Base-by-base conservation (phyloP, 1,140 invertebrate genomes). In the Polypedilum vanderplanki region DNA sequence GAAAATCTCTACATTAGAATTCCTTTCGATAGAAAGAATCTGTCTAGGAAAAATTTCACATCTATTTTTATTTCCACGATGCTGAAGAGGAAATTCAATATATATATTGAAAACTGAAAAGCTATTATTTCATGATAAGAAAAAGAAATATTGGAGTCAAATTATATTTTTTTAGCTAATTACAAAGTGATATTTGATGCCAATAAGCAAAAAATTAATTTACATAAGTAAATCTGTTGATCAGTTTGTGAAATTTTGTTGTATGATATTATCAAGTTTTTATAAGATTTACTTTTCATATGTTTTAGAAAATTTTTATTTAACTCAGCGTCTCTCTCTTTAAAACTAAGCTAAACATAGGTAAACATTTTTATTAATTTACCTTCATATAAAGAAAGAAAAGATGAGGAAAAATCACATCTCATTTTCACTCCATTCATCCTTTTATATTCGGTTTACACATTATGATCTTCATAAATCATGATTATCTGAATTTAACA, bases 331-430 rank as follows among this genome's bases (percentile, higher is more conserved):
- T n/a, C n/a, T n/a, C n/a, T n/a, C 24, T 33, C 24, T 33, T 33
- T 33, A 33, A 33, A 33, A 33, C 5, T 33, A 5, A 3, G 1
- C 1, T 33, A 33, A 33, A 33, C 5, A 33, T 5, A 3, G 24
- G 24, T 33, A 3, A 5, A 3, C 5, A 5, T 33, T n/a, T 33
- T 33, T 33, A 33, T 33, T 33, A 5, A 1, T 3, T 33, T 33
- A 5, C 24, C 24, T 33, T 33, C 87, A 90, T n/a, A 86, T 79
- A 4, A 97, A 98, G 83, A 98, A 98, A 86, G 99, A 98, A 86
- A 96, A 98, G 33, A 33, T 33, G 24, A 33, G 24, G 24, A 95
- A 92, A 84, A 97, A 98, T 0, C 99, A 87, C 85, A 92, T 95
- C 15, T 88, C 1, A 22, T 20, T 18, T 18, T 5, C 18, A 70